A percentile compares a stretch with the other conserved stretches of the same genome.
Conservation (phyloP, 2,888 invertebrate species). For the Acronicta leporina region DNA sequence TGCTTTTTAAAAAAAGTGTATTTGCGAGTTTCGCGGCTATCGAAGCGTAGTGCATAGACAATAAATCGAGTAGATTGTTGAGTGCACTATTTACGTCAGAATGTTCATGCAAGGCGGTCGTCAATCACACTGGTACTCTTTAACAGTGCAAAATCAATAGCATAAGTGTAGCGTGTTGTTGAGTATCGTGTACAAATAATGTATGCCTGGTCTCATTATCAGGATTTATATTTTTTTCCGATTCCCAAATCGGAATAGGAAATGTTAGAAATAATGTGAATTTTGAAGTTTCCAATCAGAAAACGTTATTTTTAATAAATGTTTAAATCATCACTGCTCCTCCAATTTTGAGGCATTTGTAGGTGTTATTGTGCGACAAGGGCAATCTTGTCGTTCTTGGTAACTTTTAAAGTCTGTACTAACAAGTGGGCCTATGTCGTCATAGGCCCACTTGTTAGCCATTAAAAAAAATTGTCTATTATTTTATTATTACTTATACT, state of each 20-base stretch:
- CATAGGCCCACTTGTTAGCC: no score
- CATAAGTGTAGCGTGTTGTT: constrained; percentile 43
- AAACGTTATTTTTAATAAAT: no score
- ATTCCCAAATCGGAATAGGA: not conserved
- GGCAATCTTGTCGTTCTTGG: no score
- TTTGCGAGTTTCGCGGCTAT: constrained; percentile 49
- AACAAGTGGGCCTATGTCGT: no score
- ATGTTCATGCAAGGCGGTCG: constrained; percentile 51
- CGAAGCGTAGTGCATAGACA: constrained; percentile 52
- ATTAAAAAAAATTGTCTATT: no score
- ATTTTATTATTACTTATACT: no score
- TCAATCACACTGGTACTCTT: constrained; percentile 48
- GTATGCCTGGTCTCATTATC: constrained; percentile 29
- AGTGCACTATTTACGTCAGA: constrained; percentile 50
- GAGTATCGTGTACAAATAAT: constrained; percentile 43
- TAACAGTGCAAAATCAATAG: constrained; percentile 49
- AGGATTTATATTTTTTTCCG: constrained; percentile 4
- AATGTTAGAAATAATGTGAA: not conserved
- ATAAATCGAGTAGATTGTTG: constrained; percentile 48
- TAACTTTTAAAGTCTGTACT: no score
- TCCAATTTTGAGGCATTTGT: no score
- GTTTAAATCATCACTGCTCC: no score
- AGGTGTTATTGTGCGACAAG: no score
- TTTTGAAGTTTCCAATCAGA: not conserved
- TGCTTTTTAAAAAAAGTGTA: constrained; percentile 37